phyloP scores from a whole-genome alignment of 2,797 vertebrate genomes.

The Pteronotus mesoamericanus region DNA sequence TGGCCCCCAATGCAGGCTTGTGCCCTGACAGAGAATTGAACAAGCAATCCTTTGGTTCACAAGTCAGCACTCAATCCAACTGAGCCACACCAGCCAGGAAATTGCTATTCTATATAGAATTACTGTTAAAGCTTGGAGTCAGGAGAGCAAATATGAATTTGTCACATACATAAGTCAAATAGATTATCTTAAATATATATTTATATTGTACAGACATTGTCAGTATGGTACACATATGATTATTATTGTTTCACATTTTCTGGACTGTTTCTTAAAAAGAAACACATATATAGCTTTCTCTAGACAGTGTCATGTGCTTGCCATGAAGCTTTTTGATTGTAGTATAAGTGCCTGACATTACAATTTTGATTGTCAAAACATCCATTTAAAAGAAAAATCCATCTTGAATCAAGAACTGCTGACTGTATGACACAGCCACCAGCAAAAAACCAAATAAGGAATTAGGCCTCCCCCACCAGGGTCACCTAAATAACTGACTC shows the following conservation, averaged over 20 bases:
- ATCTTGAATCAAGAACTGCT: neutral
- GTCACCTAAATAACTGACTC: neutral
- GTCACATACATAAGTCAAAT: constrained; percentile 45
- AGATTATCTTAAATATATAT: constrained; percentile 61
- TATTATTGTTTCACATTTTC: neutral
- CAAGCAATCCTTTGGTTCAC: too few relatives aligned
- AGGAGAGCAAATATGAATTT: constrained; percentile 46
- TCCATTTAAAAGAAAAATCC: neutral
- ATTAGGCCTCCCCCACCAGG: neutral
- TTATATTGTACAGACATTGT: neutral
- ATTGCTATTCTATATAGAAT: constrained; percentile 42
- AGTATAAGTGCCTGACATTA: neutral
- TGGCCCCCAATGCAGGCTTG: too few relatives aligned
- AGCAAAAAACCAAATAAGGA: neutral
- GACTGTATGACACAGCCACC: neutral
- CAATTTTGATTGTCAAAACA: neutral
- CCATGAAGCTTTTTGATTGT: neutral
- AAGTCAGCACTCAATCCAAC: too few relatives aligned
- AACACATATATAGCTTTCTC: neutral
- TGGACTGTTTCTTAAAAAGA: neutral
- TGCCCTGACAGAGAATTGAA: too few relatives aligned
- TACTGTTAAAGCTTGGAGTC: constrained; percentile 39
- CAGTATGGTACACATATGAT: neutral
- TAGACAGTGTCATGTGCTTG: neutral
- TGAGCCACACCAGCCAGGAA: too few relatives aligned